phyloP scores from a whole-genome alignment of 2,888 invertebrate genomes.

The Stenoptilia bipunctidactyla region DNA sequence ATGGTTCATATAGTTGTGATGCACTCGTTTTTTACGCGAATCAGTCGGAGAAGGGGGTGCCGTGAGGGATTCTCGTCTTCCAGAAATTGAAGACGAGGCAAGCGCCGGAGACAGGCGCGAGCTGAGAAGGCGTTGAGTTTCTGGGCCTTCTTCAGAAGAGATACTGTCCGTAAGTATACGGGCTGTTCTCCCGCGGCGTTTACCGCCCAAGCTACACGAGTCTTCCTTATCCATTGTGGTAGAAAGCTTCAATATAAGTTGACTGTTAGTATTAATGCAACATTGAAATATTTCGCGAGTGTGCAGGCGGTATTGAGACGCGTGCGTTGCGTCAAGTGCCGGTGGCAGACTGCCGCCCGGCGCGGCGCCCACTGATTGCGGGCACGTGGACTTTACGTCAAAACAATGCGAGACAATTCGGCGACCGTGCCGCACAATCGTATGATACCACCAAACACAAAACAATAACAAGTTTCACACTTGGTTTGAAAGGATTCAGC shows the following conservation, averaged over 20 bases:
- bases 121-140: slow-evolving; percentile 48
- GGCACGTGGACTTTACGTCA: slow-evolving; percentile 48
- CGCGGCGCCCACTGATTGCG: slow-evolving; percentile 13
- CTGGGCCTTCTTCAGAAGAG: slow-evolving; percentile 59
- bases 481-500: too few relatives aligned
- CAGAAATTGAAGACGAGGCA: slow-evolving; percentile 28
- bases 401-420: slow-evolving; percentile 23
- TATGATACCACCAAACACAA: too few relatives aligned
- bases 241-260: slow-evolving; percentile 19
- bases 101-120: slow-evolving; percentile 37
- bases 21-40: slow-evolving; percentile 52
- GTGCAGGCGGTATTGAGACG: slow-evolving; percentile 8
- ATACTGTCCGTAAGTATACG: slow-evolving; percentile 52
- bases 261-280: slow-evolving; percentile 39
- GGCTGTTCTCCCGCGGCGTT: slow-evolving; percentile 35
- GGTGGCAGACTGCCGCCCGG: slow-evolving; percentile 39
- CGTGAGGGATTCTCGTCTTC: slow-evolving; percentile 52
- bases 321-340: slow-evolving; percentile 38
- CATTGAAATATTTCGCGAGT: slow-evolving; percentile 17
- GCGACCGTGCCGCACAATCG: too few relatives aligned
- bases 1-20: slow-evolving; percentile 57
- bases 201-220: slow-evolving; percentile 32
- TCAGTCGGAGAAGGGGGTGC: slow-evolving; percentile 65
- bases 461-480: too few relatives aligned
- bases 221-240: slow-evolving; percentile 44